Evolutionary conservation across 53 echinoderm and acorn worm genomes (phyloP).

Genomic region (Antedon mediterranea): DNA sequence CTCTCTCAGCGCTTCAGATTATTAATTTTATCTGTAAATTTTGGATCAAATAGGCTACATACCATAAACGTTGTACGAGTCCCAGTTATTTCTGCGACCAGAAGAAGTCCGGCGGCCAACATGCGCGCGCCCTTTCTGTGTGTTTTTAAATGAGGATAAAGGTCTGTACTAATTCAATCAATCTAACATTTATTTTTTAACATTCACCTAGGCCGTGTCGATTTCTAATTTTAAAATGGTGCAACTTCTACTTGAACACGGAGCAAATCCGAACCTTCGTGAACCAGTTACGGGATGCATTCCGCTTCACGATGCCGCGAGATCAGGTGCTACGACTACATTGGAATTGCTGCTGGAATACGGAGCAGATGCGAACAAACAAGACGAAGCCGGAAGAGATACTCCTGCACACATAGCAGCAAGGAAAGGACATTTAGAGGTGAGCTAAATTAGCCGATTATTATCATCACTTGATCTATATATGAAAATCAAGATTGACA

Average conservation of each 20-base stretch:
- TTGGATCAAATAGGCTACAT: too few species aligned
- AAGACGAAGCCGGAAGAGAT: constrained; percentile 14
- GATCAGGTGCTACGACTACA: constrained; percentile 26
- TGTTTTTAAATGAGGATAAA: too few species aligned
- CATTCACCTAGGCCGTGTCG: constrained; percentile 18
- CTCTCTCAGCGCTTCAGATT: too few species aligned
- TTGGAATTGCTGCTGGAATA: constrained; percentile 12
- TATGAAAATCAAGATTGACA: too few species aligned
- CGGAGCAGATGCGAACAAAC: constrained; percentile 22
- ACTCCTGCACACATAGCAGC: constrained; percentile 40
- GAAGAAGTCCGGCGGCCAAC: too few species aligned
- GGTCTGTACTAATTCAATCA: too few species aligned
- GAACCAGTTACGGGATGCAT: constrained; percentile 31
- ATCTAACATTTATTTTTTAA: background rate
- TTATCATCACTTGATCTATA: too few species aligned
- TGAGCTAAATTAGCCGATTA: too few species aligned
- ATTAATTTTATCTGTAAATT: too few species aligned
- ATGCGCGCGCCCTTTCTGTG: too few species aligned
- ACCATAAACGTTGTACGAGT: too few species aligned
- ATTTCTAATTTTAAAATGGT: constrained; percentile 19
- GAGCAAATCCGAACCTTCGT: constrained; percentile 34
- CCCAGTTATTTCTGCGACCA: too few species aligned
- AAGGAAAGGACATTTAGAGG: constrained; percentile 5
- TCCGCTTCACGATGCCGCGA: constrained; percentile 49
- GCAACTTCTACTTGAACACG: constrained; percentile 16